Conservation (phyloP, 2,888 invertebrate species). For the Miltochrista miniata region DNA sequence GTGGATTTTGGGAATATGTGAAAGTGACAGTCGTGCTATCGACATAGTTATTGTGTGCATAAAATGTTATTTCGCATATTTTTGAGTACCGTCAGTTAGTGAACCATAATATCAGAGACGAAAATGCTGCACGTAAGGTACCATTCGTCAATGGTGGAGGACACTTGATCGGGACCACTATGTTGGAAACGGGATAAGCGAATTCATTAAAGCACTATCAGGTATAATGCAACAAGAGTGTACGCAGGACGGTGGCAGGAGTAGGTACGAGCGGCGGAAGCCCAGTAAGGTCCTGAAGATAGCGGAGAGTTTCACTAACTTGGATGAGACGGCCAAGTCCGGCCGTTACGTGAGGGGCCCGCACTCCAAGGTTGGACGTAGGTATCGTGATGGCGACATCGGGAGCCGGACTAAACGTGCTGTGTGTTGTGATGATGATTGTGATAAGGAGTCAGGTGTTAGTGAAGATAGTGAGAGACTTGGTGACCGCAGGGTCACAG, state of each 20-base stretch:
- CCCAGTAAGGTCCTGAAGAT: constrained; percentile 80
- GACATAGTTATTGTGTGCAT: constrained; percentile 66
- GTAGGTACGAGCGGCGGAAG: constrained; percentile 76
- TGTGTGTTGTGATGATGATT: constrained; percentile 77
- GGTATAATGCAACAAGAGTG: constrained; percentile 81
- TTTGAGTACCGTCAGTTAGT: constrained; percentile 67
- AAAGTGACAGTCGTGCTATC: constrained; percentile 75
- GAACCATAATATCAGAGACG: constrained; percentile 47
- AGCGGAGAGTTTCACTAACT: constrained; percentile 81
- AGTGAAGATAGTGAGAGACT: constrained; percentile 76
- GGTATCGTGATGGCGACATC: constrained; percentile 62
- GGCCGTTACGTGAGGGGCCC: constrained; percentile 76
- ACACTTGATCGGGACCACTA: constrained; percentile 65
- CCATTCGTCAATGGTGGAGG: constrained; percentile 56
- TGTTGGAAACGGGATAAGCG: constrained; percentile 77
- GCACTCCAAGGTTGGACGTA: constrained; percentile 67
- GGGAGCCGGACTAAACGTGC: constrained; percentile 60
- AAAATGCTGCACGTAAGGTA: constrained; percentile 59
- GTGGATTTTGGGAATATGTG: constrained; percentile 60
- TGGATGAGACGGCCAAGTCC: constrained; percentile 77
- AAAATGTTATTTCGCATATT: constrained; percentile 72
- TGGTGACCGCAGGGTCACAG: constrained; percentile 74
- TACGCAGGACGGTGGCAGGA: constrained; percentile 63
- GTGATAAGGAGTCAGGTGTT: constrained; percentile 79
- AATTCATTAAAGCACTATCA: constrained; percentile 52